Evolutionary conservation across 2,888 invertebrate species (phyloP).

Genomic region (Nasonovia ribisnigri): DNA sequence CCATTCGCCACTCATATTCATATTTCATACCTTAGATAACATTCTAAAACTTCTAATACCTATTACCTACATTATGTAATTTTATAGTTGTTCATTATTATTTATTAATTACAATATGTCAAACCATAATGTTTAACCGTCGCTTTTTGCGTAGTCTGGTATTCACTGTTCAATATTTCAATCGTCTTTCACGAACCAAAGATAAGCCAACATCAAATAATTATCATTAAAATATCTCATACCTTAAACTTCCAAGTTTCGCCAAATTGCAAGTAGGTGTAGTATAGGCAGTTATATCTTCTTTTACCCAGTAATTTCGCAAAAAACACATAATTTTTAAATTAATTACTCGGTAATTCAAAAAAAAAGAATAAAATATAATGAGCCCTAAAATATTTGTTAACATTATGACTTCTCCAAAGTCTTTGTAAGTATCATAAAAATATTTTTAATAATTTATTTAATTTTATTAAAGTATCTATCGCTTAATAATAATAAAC

Average conservation of each 20-base stretch:
- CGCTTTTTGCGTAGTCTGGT: background rate
- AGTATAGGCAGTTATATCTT: background rate
- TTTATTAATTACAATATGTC: too few species aligned
- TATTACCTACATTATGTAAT: too few species aligned
- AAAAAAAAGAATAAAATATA: background rate
- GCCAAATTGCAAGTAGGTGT: background rate
- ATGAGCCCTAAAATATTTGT: conserved; percentile 43
- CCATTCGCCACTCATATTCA: too few species aligned
- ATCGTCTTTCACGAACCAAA: background rate
- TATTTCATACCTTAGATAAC: too few species aligned
- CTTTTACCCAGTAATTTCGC: background rate
- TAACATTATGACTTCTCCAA: conserved; percentile 25
- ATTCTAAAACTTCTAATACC: too few species aligned
- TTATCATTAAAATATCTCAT: background rate
- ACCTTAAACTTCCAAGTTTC: background rate
- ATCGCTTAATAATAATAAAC: background rate
- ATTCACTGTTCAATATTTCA: background rate
- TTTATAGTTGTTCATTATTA: too few species aligned
- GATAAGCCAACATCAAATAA: background rate
- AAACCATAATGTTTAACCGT: too few species aligned
- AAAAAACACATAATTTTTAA: background rate
- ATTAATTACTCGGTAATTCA: background rate
- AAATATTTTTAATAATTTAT: background rate
- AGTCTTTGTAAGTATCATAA: conserved; percentile 43
- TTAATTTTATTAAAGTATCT: background rate